Conservation (phyloP, 2,888 invertebrate species). For the Boloria euphrosyne region DNA sequence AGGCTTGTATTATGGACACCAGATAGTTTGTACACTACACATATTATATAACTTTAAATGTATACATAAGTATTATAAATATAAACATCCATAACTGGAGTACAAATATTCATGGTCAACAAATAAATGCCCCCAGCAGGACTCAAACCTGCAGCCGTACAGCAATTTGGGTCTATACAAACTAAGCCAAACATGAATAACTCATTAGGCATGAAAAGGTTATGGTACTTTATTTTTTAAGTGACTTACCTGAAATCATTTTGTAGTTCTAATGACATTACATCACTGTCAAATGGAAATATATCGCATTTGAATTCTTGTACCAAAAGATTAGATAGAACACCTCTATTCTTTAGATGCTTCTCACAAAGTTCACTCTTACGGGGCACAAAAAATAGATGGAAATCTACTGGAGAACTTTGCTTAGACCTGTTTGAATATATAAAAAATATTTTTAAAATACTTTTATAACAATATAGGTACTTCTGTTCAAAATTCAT, state of each 20-base stretch:
- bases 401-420: slow-evolving; percentile 85
- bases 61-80: too few relatives aligned
- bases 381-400: slow-evolving; percentile 94
- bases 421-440: slow-evolving; percentile 58
- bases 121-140: too few relatives aligned
- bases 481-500: too few relatives aligned
- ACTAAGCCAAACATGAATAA: neutral
- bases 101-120: too few relatives aligned
- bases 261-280: slow-evolving; percentile 95
- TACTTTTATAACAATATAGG: neutral
- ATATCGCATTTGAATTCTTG: slow-evolving; percentile 94
- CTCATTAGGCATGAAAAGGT: neutral
- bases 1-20: too few relatives aligned
- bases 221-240: neutral
- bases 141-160: too few relatives aligned
- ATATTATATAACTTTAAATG: too few relatives aligned
- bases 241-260: slow-evolving; percentile 86
- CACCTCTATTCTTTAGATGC: slow-evolving; percentile 91
- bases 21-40: too few relatives aligned
- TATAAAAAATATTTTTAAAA: slow-evolving; percentile 1
- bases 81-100: too few relatives aligned
- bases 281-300: slow-evolving; percentile 95
- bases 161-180: too few relatives aligned
- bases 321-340: slow-evolving; percentile 88
- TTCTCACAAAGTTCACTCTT: slow-evolving; percentile 94